Evolutionary conservation across 2,113 vertebrate species (phyloP).

Genomic region (Spilogale gracilis): DNA sequence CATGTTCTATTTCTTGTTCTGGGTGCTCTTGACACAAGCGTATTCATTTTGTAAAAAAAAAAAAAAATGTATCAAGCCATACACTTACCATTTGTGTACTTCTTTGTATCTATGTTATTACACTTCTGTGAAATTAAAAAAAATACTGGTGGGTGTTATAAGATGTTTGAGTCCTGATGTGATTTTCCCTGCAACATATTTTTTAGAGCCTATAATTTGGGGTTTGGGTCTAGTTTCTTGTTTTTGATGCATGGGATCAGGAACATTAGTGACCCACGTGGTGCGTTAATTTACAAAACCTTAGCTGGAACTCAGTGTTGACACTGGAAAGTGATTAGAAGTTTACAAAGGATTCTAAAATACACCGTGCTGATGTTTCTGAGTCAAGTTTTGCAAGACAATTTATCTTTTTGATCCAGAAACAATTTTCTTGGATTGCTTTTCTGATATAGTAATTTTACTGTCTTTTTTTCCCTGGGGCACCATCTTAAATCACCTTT

Average conservation of each 20-base stretch:
- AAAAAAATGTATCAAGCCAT: neutral
- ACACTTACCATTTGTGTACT: neutral
- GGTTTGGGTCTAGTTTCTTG: slow-evolving; percentile 20
- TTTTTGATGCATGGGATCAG: slow-evolving; percentile 34
- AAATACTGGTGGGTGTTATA: neutral
- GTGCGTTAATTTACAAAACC: neutral
- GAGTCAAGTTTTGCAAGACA: neutral
- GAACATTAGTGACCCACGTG: neutral
- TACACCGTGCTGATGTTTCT: neutral
- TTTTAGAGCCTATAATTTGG: slow-evolving; percentile 56
- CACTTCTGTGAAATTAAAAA: neutral
- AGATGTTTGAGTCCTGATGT: slow-evolving; percentile 54
- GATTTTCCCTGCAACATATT: slow-evolving; percentile 30
- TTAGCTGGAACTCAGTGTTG: slow-evolving; percentile 11
- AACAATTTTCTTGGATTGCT: neutral
- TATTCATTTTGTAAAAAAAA: slow-evolving; percentile 41
- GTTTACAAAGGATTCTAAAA: slow-evolving; percentile 43
- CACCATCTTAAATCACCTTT: slow-evolving; percentile 3
- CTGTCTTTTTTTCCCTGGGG: neutral
- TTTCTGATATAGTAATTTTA: neutral
- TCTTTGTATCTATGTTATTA: slow-evolving; percentile 19
- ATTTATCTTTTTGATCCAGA: neutral
- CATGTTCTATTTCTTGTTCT: neutral
- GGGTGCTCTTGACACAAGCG: neutral
- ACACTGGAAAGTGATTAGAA: slow-evolving; percentile 3